These are phyloP conservation scores for Lepilemur septentrionalis DNA, from an alignment of 2,797 vertebrate genomes.

Conservation along the genomic window DNA sequence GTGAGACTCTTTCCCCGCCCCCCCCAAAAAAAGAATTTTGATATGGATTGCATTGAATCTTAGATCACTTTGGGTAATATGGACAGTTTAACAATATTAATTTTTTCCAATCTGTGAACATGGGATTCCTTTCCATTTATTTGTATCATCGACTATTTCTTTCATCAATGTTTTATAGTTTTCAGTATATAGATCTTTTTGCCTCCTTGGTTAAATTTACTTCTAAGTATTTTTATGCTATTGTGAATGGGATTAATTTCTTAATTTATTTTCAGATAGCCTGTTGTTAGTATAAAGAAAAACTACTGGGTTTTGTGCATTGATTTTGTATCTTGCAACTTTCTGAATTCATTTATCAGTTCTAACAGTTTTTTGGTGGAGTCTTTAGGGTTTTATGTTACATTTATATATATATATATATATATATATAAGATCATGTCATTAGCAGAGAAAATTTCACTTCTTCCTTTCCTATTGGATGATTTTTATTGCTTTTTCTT, in stretches of 20 bases:
- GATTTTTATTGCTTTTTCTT: not conserved
- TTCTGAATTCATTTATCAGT: not conserved
- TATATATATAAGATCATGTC: not conserved
- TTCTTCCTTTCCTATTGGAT: not conserved
- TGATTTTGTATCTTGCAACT: not conserved
- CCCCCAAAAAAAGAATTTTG: not conserved
- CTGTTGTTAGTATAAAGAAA: not conserved
- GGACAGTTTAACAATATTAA: not conserved
- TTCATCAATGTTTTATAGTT: not conserved
- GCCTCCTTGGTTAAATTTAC: not conserved
- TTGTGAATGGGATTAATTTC: not conserved
- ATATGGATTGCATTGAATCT: not conserved
- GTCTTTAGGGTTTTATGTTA: not conserved
- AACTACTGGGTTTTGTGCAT: not conserved
- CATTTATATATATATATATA: no score
- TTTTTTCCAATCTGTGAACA: not conserved
- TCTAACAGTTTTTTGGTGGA: not conserved
- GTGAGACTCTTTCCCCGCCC: no score
- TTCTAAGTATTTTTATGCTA: not conserved
- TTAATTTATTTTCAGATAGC: not conserved
- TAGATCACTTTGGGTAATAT: not conserved
- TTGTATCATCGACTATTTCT: not conserved
- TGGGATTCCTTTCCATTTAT: not conserved
- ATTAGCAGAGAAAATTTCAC: not conserved
- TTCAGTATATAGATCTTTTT: not conserved